A percentile compares a stretch with the other conserved stretches of the same genome.
Conservation (phyloP, 2,113 vertebrate species). For the Saguinus imperator region DNA sequence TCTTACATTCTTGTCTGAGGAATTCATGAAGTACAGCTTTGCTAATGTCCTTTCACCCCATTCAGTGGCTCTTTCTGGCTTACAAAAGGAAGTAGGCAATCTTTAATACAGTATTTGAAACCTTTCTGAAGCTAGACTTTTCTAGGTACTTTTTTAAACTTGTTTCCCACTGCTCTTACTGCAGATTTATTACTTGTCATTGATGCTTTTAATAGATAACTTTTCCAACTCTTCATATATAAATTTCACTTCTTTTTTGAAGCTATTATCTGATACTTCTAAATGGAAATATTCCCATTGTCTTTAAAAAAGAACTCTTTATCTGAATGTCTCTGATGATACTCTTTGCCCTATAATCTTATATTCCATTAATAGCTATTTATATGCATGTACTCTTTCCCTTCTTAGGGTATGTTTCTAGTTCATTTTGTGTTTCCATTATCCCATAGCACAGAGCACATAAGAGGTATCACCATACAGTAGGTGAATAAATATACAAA, state of each 20-base stretch:
- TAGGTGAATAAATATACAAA: background rate
- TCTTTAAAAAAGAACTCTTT: background rate
- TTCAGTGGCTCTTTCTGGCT: background rate
- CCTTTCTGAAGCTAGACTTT: background rate
- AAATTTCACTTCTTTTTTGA: background rate
- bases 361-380: background rate
- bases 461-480: background rate
- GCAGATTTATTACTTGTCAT: background rate
- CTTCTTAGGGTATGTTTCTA: background rate
- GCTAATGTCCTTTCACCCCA: background rate
- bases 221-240: background rate
- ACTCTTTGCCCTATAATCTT: background rate
- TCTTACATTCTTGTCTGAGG: background rate
- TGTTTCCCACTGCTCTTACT: background rate
- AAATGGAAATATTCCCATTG: background rate
- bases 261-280: slow-evolving; percentile 1
- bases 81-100: background rate
- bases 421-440: background rate
- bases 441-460: background rate
- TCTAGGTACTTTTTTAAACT: background rate
- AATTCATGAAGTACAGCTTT: background rate
- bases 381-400: background rate
- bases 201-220: background rate
- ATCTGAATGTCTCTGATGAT: background rate
- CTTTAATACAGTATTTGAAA: background rate